Base-by-base conservation (phyloP, 92 coral and sea anemone species). In the Montipora capitata region DNA sequence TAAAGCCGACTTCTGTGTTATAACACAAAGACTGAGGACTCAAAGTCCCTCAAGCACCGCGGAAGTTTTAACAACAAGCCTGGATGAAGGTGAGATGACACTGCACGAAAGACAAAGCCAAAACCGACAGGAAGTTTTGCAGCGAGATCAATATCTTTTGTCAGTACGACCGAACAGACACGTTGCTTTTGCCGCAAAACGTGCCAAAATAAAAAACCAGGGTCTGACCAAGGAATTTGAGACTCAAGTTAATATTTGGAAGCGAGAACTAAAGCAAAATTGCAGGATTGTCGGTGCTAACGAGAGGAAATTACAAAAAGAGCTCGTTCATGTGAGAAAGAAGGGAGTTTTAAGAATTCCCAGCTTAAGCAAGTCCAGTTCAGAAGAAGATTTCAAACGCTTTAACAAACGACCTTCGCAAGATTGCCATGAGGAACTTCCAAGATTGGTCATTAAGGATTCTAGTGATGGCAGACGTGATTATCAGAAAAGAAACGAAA, bases 131-230 rank as follows among this genome's bases (percentile, higher is more conserved):
- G 96, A 94, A n/a, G 69, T 76, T 2, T 74, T 92, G 63, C 88
- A 72, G 39, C 63, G 98, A 18, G 95, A 92, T 40, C 94, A 90
- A 9, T 85, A 79, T 40, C 6, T 85, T 3, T 67, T 90, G 35
- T 85, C 94, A 8, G 74, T 82, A 62, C 76, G 94, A 68, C 91
- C 89, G 10, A 90, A 90, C 68, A 81, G 84, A 68, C 87, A 85
- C 57, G 12, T 90, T 85, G 94, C 86, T 5, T 86, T 79, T 59
- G 94, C 94, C 5, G 94, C 91, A 9, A 90, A 90, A 62, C 79
- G 74, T 54, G 94, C 91, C 68, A 83, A 83, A 72, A 72, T 83
- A 17, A 83, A 83, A 73, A 83, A 83, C 63, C 80, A 62, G 35
- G 72, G 87, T 72, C 79, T 83, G 0, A 10, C 79, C 27, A 72